Evolutionary conservation across 1,140 invertebrate genomes (phyloP), one percentile per base, ranked within the genome.

Genomic region (Diabrotica undecimpunctata): DNA sequence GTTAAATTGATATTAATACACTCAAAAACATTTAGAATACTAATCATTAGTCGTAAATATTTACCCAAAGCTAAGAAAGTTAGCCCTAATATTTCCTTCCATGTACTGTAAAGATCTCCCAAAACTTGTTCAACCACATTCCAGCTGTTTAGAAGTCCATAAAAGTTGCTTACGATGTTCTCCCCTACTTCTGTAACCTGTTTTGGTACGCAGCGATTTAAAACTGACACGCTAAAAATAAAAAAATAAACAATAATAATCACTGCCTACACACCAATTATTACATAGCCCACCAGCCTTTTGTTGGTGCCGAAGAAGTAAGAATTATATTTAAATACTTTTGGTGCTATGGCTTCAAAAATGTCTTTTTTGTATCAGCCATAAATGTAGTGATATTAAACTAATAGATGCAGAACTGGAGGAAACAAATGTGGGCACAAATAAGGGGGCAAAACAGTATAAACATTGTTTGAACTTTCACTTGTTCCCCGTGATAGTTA

Each of bases 171-270:
- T 65, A 90, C 82, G 14, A 90, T 80, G 61, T 83, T 81, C 62
- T 83, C 78, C 5, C 84, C 81, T 0, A 88, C 75, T 58, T 88
- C 85, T 67, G 85, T 84, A 7, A 88, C 77, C 12, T 79, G 80
- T 65, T 86, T 87, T 14, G 94, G 94, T 68, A 96, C 85, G 79
- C 95, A 97, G 36, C 94, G 86, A 79, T 95, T 93, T 58, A 97
- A 78, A 52, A 97, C 83, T n/a, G 92, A 86, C 60, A 81, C 82
- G 70, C 90, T 88, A 67, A 64, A 78, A 78, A 62, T 14, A 14
- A 57, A 39, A 9, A 12, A 37, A 55, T 66, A 13, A 10, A 46
- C 7, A 46, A 46, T 46, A 8, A 46, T 46, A 46, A 25, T 25
- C 25, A 25, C 25, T 25, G 25, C 1, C 4, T 46, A 46, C n/a